Evolutionary conservation across 2,888 invertebrate genomes (phyloP).

Genomic region (Agrypnus murinus): DNA sequence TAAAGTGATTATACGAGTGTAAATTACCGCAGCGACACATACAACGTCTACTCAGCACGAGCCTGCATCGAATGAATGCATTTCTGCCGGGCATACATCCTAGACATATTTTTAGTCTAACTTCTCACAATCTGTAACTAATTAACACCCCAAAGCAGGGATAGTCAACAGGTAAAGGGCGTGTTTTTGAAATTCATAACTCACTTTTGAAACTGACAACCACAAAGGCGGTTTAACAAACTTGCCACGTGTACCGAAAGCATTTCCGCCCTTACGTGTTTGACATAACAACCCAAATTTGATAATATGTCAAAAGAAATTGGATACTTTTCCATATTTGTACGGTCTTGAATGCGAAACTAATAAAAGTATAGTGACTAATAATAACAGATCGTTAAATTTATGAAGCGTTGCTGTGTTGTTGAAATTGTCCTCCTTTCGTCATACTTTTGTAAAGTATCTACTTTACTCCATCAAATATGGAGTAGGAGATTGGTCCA

Average conservation of each 20-base stretch:
- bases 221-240: constrained; percentile 36
- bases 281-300: constrained; percentile 5
- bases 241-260: constrained; percentile 36
- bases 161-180: constrained; percentile 39
- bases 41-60: too few relatives aligned
- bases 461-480: too few relatives aligned
- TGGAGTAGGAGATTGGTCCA: too few relatives aligned
- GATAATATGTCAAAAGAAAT: constrained; percentile 22
- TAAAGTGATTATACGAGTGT: too few relatives aligned
- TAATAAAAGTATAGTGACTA: neutral
- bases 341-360: neutral
- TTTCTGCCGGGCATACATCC: too few relatives aligned
- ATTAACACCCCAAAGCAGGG: constrained; percentile 23
- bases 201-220: constrained; percentile 26
- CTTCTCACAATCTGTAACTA: constrained; percentile 43
- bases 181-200: constrained; percentile 33
- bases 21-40: too few relatives aligned
- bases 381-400: too few relatives aligned
- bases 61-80: too few relatives aligned
- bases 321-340: neutral
- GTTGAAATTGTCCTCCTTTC: too few relatives aligned
- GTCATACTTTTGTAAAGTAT: too few relatives aligned
- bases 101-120: neutral
- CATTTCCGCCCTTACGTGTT: constrained; percentile 35
- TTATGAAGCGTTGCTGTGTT: too few relatives aligned